These are phyloP conservation scores for Lepus oiostolus DNA, from an alignment of 2,797 vertebrate genomes.

Conservation along the genomic window DNA sequence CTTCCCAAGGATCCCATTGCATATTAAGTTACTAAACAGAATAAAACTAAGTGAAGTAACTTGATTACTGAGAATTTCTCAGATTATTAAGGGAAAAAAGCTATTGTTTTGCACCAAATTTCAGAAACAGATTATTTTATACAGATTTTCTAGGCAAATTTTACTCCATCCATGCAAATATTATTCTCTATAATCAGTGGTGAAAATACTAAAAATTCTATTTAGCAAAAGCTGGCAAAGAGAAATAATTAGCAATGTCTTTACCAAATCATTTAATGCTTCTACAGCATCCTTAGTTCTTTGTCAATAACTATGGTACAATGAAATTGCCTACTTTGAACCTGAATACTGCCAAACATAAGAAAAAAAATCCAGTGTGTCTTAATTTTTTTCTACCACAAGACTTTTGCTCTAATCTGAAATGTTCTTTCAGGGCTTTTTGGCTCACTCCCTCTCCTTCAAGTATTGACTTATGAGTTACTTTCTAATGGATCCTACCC, in stretches of 20 bases:
- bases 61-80: background rate
- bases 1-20: background rate
- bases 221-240: background rate
- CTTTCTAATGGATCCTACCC: background rate
- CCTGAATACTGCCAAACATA: background rate
- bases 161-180: background rate
- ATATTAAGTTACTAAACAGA: background rate
- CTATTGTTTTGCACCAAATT: background rate
- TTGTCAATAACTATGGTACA: background rate
- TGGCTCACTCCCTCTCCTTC: background rate
- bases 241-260: background rate
- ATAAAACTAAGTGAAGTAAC: background rate
- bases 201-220: background rate
- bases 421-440: background rate
- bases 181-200: background rate
- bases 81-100: background rate
- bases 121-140: background rate
- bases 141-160: conserved; percentile 2
- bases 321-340: background rate
- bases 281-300: too few species aligned
- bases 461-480: background rate
- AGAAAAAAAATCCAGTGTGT: background rate
- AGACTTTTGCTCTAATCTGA: background rate
- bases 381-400: background rate
- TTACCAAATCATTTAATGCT: background rate